Evolutionary conservation across 2,797 vertebrate genomes (phyloP).

Genomic region (Lophius americanus): DNA sequence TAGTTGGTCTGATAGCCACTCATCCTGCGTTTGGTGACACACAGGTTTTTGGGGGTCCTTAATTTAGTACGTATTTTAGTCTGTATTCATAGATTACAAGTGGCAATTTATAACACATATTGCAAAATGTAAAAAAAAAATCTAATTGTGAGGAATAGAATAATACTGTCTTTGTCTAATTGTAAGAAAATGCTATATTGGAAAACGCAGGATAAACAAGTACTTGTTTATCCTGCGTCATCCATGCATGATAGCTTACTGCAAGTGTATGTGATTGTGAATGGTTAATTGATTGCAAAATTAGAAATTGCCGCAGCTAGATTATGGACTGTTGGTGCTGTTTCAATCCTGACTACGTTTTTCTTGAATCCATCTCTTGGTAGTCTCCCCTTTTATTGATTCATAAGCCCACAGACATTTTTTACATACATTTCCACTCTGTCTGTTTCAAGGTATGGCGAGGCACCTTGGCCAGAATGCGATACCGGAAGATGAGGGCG

Average conservation of each 20-base stretch:
- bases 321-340: no score
- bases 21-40: constrained; percentile 54
- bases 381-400: not conserved
- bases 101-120: not conserved
- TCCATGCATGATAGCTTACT: no score
- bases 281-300: no score
- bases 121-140: no score
- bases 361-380: no score
- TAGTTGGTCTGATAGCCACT: constrained; percentile 57
- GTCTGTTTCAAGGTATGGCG: constrained; percentile 88
- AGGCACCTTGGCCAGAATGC: constrained; percentile 90
- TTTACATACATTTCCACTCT: not conserved
- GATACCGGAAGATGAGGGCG: constrained; percentile 89
- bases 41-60: constrained; percentile 8
- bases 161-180: not conserved
- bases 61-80: constrained; percentile 21
- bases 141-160: not conserved
- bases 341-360: no score
- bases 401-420: no score
- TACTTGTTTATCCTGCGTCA: no score
- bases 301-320: no score
- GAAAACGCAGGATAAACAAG: not conserved
- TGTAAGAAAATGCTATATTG: not conserved
- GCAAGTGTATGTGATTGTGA: no score
- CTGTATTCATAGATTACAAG: constrained; percentile 14